Conservation (phyloP, 2,113 vertebrate genomes). For the Catharus fuscescens region DNA sequence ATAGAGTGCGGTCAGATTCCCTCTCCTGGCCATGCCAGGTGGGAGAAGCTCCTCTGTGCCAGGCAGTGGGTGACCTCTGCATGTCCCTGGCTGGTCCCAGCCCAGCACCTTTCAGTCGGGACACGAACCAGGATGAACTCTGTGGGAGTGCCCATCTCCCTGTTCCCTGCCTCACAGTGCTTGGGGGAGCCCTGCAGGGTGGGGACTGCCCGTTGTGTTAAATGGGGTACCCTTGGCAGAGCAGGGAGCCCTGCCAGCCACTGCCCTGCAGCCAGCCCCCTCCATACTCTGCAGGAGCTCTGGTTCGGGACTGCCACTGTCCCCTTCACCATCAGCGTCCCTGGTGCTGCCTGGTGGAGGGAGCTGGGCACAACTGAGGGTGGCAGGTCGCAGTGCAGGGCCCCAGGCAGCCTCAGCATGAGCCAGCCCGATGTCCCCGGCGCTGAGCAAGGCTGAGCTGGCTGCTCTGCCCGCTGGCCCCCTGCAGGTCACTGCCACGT, state of each 20-base stretch:
- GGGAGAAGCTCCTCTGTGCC: neutral
- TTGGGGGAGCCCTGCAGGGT: rapidly evolving
- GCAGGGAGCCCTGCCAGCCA: neutral
- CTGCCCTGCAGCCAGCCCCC: neutral
- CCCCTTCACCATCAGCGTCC: rapidly evolving
- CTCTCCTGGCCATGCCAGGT: neutral
- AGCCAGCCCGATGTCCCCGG: neutral
- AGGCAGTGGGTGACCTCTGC: neutral
- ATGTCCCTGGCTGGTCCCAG: neutral
- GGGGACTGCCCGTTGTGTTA: neutral
- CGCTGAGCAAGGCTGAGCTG: neutral
- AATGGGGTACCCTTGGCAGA: neutral
- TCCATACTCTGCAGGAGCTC: neutral
- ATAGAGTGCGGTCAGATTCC: neutral
- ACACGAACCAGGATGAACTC: neutral
- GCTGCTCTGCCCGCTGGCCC: neutral
- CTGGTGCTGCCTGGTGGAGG: neutral
- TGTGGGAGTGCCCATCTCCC: neutral
- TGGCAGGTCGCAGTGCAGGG: neutral
- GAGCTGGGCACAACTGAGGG: neutral
- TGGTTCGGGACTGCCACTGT: neutral
- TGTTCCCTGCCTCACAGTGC: rapidly evolving
- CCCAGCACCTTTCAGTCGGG: neutral
- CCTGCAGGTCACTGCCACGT: neutral
- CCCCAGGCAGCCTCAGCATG: neutral